A percentile compares a stretch with the other conserved stretches of the same genome.
phyloP scores from a whole-genome alignment of 2,113 vertebrate species.

The Phalacrocorax brasilianus region DNA sequence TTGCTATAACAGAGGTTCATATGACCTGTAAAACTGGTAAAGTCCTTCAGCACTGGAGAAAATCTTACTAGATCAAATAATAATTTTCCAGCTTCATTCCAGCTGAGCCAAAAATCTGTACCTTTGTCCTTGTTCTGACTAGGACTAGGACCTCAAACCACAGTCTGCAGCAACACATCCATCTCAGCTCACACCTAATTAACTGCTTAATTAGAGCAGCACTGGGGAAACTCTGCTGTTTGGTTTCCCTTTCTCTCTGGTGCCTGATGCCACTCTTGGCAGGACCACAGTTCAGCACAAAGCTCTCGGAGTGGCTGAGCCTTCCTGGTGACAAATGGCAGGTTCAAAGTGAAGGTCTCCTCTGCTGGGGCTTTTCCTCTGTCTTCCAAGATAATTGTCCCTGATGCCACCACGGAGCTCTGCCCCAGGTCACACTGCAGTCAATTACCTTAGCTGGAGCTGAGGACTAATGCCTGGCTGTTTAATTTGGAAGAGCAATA shows the following conservation, averaged over 20 bases:
- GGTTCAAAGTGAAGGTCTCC: neutral
- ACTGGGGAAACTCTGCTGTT: neutral
- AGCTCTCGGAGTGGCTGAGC: neutral
- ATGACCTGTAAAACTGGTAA: neutral
- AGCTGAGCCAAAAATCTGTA: neutral
- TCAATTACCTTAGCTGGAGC: neutral
- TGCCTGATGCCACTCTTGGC: neutral
- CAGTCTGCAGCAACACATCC: neutral
- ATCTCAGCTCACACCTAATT: neutral
- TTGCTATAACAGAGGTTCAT: neutral
- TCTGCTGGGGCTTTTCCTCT: neutral
- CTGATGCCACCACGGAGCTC: neutral
- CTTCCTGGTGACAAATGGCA: accelerated
- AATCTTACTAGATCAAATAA: neutral
- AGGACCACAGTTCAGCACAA: neutral
- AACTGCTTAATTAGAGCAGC: neutral
- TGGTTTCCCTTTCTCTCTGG: neutral
- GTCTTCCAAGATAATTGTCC: neutral
- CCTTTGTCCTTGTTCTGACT: neutral
- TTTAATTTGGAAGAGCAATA: neutral
- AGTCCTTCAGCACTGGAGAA: neutral
- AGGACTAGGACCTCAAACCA: neutral
- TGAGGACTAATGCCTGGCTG: neutral
- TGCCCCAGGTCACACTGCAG: neutral
- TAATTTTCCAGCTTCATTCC: neutral